Evolutionary conservation across 2,797 vertebrate genomes (phyloP).

Genomic region (Gymnoscopelus braueri): DNA sequence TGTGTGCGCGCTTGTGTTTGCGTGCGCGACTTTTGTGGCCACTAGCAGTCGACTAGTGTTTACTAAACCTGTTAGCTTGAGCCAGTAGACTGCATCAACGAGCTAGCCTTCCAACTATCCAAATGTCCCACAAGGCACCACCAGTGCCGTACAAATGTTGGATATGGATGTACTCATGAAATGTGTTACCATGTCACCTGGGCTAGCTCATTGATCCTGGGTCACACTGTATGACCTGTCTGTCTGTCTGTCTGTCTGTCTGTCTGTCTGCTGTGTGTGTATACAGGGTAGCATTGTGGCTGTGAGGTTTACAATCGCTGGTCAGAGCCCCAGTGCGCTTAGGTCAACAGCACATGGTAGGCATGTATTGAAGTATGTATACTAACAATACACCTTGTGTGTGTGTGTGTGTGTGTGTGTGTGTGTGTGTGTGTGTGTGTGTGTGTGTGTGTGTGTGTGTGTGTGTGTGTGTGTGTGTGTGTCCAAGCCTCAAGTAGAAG

Average conservation of each 20-base stretch:
- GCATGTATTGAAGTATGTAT: neutral
- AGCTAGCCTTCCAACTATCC: constrained; percentile 9
- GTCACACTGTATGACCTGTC: neutral
- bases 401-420: neutral
- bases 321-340: constrained; percentile 15
- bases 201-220: constrained; percentile 6
- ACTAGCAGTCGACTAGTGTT: constrained; percentile 5
- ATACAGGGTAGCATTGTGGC: constrained; percentile 44
- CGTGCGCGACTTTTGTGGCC: neutral
- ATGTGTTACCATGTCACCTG: neutral
- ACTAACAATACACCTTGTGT: neutral
- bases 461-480: neutral
- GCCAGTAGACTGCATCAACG: neutral
- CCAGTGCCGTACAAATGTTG: neutral
- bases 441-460: neutral
- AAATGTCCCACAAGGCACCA: neutral
- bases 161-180: neutral
- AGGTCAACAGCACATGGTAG: constrained; percentile 30
- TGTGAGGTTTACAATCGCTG: constrained; percentile 23
- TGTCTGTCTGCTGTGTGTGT: constrained; percentile 21
- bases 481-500: constrained; percentile 7
- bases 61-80: constrained; percentile 13
- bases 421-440: too few species aligned
- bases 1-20: neutral
- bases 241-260: neutral